Evolutionary conservation across 2,888 invertebrate species (phyloP).

Genomic region (Bugula neritina): DNA sequence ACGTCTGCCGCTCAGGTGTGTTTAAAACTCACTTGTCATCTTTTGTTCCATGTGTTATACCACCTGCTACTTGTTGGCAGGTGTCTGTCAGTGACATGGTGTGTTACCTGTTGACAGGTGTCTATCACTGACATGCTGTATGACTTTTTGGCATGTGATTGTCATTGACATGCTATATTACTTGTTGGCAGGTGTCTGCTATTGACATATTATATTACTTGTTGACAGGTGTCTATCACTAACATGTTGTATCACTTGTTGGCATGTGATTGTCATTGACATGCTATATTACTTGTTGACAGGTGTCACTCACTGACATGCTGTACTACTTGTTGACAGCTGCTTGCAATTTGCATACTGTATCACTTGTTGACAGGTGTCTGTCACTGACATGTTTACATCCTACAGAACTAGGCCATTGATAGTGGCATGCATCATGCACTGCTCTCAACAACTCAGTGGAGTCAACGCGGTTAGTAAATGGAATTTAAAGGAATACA

Average conservation of each 20-base stretch:
- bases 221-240: no score
- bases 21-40: not conserved
- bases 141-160: no score
- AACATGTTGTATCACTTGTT: no score
- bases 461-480: conserved; percentile 76
- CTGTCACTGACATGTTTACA: conserved; percentile 66
- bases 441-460: conserved; percentile 81
- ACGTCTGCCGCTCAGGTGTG: not conserved
- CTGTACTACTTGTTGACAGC: no score
- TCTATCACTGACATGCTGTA: no score
- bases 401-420: conserved; percentile 69
- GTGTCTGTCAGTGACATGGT: not conserved
- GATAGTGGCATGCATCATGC: conserved; percentile 71
- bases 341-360: no score
- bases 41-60: not conserved
- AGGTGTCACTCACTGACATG: not conserved
- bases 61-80: not conserved
- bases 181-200: not conserved
- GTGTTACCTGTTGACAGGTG: no score
- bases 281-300: not conserved
- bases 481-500: no score
- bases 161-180: not conserved
- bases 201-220: not conserved
- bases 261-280: not conserved
- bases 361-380: conserved; percentile 60